Percentiles rank a stretch among this genome's conserved stretches.
Conservation (phyloP, 2,113 vertebrate genomes). For the Pholis gunnellus region DNA sequence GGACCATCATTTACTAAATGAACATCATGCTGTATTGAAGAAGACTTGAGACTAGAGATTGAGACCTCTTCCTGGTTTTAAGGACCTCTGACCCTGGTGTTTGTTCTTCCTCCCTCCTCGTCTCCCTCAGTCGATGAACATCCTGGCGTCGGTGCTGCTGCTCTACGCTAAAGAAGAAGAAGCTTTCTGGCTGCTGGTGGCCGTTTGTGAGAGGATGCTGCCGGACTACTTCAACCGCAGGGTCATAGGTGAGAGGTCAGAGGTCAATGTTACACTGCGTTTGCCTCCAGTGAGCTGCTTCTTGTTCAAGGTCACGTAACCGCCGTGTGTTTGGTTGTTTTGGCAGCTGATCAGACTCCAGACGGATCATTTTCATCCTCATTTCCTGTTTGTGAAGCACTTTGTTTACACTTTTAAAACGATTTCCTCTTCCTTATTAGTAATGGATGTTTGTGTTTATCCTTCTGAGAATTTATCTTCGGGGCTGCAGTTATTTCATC, state of each 20-base stretch:
- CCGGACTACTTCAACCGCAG: conserved; percentile 97
- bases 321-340: neutral
- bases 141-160: conserved; percentile 94
- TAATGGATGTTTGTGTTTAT: neutral
- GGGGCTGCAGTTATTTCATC: neutral
- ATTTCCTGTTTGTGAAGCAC: conserved; percentile 71
- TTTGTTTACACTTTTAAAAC: neutral
- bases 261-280: neutral
- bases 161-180: conserved; percentile 96
- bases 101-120: neutral
- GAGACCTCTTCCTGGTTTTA: no score
- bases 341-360: neutral
- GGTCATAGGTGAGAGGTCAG: conserved; percentile 89
- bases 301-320: neutral
- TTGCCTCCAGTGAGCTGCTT: neutral
- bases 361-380: conserved; percentile 27
- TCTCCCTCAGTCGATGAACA: conserved; percentile 94
- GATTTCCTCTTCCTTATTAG: neutral
- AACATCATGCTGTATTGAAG: no score
- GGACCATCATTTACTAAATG: no score
- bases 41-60: no score
- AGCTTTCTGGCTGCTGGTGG: conserved; percentile 97
- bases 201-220: conserved; percentile 96
- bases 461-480: neutral
- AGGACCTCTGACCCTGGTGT: neutral